Evolutionary conservation across 2,888 invertebrate genomes (phyloP).

Genomic region (Spilosoma lubricipeda): DNA sequence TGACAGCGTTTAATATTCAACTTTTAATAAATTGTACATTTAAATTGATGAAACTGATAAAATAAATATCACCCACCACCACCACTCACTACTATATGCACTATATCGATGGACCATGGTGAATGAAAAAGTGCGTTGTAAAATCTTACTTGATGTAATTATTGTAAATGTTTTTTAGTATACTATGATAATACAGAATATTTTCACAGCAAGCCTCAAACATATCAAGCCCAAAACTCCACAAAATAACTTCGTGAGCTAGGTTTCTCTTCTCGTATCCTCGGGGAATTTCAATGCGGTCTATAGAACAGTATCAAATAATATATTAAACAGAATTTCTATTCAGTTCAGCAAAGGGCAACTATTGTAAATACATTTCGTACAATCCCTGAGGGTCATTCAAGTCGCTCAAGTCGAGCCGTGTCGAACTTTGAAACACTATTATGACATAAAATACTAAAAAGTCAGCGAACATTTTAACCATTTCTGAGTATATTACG

Average conservation of each 20-base stretch:
- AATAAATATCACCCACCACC: no score
- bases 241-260: background rate
- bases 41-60: no score
- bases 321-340: constrained; percentile 1
- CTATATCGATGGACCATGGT: no score
- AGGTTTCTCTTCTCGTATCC: background rate
- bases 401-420: constrained; percentile 5
- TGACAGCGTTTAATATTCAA: no score
- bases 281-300: background rate
- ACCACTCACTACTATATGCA: no score
- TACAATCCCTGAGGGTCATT: constrained; percentile 4
- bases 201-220: background rate
- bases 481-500: constrained; percentile 40
- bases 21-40: no score
- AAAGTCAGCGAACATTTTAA: constrained; percentile 25
- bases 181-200: background rate
- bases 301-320: background rate
- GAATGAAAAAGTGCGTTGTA: no score
- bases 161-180: background rate
- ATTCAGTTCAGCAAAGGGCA: constrained; percentile 12
- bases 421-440: constrained; percentile 24
- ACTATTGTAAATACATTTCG: constrained; percentile 5
- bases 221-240: background rate
- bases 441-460: constrained; percentile 41
- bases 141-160: background rate